These are phyloP conservation scores for Melanitta fusca DNA, from an alignment of 2,797 vertebrate genomes.

Conservation along the genomic window DNA sequence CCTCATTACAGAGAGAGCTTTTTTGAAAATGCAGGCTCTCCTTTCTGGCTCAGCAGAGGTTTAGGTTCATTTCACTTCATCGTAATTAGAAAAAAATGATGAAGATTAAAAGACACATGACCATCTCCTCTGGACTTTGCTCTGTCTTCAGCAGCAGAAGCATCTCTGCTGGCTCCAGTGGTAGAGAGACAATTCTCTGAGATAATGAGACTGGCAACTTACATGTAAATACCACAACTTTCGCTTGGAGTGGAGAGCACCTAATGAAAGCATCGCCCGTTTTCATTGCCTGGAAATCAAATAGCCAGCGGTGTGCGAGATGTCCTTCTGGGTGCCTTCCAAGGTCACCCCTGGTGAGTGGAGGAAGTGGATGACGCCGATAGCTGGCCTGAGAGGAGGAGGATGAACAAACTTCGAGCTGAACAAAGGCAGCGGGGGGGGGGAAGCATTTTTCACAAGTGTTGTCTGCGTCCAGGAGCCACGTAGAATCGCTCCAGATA, in stretches of 20 bases:
- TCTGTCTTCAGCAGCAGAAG: not conserved
- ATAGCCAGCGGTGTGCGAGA: rapidly evolving
- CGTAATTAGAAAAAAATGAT: not conserved
- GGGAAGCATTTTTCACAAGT: not conserved
- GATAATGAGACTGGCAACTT: not conserved
- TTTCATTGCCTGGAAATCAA: not conserved
- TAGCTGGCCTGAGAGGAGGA: not conserved
- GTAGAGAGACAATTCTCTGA: not conserved
- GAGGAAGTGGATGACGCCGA: rapidly evolving
- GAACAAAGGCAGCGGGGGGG: not conserved
- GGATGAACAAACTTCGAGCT: not conserved
- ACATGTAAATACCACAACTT: not conserved
- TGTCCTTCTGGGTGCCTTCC: not conserved
- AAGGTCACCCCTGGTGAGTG: not conserved
- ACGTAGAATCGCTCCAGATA: too few species aligned
- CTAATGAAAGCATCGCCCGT: rapidly evolving
- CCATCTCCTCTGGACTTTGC: not conserved
- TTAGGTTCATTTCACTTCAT: not conserved
- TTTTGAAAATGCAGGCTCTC: not conserved
- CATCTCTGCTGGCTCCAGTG: not conserved
- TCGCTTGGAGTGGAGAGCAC: not conserved
- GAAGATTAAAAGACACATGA: not conserved
- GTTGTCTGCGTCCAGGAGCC: too few species aligned
- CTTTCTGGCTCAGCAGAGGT: not conserved
- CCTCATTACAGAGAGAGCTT: not conserved